Percentiles rank a stretch among this genome's conserved stretches.
These are phyloP conservation scores for Tineola bisselliella DNA, from an alignment of 2,888 invertebrate genomes.

Conservation along the genomic window DNA sequence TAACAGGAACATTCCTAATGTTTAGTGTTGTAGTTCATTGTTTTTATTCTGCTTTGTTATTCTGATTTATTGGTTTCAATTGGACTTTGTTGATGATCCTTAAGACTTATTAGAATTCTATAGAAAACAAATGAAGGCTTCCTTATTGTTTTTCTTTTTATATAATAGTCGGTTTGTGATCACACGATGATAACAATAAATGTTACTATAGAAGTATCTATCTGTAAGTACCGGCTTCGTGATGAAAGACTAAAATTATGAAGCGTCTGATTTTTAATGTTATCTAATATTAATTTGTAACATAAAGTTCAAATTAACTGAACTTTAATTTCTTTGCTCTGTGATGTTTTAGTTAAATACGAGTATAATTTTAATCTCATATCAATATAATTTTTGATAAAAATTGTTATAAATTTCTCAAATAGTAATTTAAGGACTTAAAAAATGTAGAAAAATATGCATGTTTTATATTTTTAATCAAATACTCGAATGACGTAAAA, in stretches of 20 bases:
- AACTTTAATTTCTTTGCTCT: neutral
- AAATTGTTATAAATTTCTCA: neutral
- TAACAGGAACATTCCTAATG: constrained; percentile 26
- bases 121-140: too few relatives aligned
- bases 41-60: neutral
- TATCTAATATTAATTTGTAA: too few relatives aligned
- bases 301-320: neutral
- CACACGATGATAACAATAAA: too few relatives aligned
- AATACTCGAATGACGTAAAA: neutral
- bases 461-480: neutral
- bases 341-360: neutral
- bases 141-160: too few relatives aligned
- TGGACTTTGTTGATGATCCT: neutral
- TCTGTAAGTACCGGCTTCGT: too few relatives aligned
- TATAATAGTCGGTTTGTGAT: too few relatives aligned
- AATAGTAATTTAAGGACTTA: neutral
- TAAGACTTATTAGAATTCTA: too few relatives aligned
- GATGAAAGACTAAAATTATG: too few relatives aligned
- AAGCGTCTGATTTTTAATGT: too few relatives aligned
- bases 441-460: neutral
- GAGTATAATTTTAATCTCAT: neutral
- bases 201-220: too few relatives aligned
- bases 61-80: neutral
- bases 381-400: neutral
- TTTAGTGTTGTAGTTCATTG: constrained; percentile 37